These are phyloP conservation scores for Hippasteria phrygiana DNA, from an alignment of 53 echinoderm and acorn worm genomes.

Conservation along the genomic window DNA sequence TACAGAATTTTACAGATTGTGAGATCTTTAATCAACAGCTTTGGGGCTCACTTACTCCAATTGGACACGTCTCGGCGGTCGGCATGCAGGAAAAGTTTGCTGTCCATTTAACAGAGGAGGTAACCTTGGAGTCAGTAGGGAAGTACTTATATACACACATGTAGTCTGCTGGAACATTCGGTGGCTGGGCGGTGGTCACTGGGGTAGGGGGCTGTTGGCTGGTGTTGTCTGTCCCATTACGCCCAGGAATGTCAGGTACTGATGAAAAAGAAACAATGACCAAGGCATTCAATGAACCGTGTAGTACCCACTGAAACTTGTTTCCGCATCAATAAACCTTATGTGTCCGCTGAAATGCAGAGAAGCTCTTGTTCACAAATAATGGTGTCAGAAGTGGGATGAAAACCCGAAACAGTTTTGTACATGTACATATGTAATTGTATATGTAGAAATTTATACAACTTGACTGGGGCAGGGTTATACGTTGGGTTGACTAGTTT, in stretches of 20 bases:
- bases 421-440: too few species aligned
- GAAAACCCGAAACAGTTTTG: too few species aligned
- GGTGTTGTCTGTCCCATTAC: not conserved
- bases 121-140: not conserved
- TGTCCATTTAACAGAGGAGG: conserved; percentile 17
- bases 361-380: too few species aligned
- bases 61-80: not conserved
- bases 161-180: not conserved
- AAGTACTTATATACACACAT: not conserved
- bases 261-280: too few species aligned
- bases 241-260: not conserved
- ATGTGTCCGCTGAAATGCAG: too few species aligned
- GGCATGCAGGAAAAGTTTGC: conserved; percentile 40
- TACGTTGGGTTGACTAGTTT: too few species aligned
- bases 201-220: not conserved
- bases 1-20: not conserved
- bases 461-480: too few species aligned
- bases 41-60: not conserved
- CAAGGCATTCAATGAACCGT: too few species aligned
- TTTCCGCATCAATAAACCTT: too few species aligned
- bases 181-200: not conserved
- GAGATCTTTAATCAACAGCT: not conserved
- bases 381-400: too few species aligned
- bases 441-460: too few species aligned
- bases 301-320: too few species aligned